Base-by-base conservation (phyloP, 1,140 invertebrate genomes). In the Zaprionus taronus region DNA sequence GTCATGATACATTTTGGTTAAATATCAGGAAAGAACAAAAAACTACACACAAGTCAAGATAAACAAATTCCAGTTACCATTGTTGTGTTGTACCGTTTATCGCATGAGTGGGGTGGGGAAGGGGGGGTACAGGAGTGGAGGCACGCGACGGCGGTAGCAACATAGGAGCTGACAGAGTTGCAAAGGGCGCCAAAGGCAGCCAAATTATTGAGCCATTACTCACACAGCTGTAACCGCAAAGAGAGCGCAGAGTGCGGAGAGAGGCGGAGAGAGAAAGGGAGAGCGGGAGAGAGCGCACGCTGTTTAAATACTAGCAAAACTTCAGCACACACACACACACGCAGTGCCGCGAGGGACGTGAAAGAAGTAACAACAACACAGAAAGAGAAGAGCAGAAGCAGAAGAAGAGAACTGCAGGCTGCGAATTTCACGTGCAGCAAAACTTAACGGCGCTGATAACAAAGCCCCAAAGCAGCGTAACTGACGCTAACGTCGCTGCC, bases 171-270 rank as follows among this genome's bases (percentile, higher is more conserved):
- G 24, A 49, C 15, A 60, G 56, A 26, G 38, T 24, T 53, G 60
- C 20, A 55, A 49, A 49, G 70, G 15, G 38, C 53, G 20, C 31
- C 61, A 61, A 56, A 53, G 24, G 81, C 49, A 87, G 73, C 72
- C 84, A 84, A 87, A 87, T 87, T 87, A 87, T 89, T 89, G 84
- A 89, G 78, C 84, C 75, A 87, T 91, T 90, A 89, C 81, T 90
- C 85, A 89, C 72, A 41, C 76, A 80, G 67, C 53, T 75, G 77
- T 64, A 78, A 56, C 71, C 64, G 22, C 55, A 26, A n/a, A 65
- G 76, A 56, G 64, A 51, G 47, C 11, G n/a, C 14, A n/a, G 7
- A 51, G 24, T 31, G n/a, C 7, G 5, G 28, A 62, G n/a, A 34
- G 22, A n/a, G 47, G 7, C 1, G 22, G 22, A 22, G 6, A 26